These are phyloP conservation scores for Amphipoea lucens DNA, from an alignment of 2,888 invertebrate genomes.

Conservation along the genomic window DNA sequence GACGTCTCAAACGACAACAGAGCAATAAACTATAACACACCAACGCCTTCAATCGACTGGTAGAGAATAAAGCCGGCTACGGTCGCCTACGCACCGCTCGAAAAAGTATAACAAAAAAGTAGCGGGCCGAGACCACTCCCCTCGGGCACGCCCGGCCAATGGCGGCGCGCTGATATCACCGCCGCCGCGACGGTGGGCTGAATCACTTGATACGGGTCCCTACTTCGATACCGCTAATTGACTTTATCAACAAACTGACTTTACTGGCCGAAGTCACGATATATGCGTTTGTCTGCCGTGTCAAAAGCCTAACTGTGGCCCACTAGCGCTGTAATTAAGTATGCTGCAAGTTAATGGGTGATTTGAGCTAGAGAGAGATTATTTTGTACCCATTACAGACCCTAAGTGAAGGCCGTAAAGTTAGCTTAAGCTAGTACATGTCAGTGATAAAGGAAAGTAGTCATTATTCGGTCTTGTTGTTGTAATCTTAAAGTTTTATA, in stretches of 20 bases:
- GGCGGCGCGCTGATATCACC: slow-evolving; percentile 77
- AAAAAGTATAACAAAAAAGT: slow-evolving; percentile 86
- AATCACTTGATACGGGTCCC: slow-evolving; percentile 88
- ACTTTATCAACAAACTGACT: slow-evolving; percentile 90
- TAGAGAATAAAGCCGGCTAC: slow-evolving; percentile 85
- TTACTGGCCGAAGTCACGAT: slow-evolving; percentile 90
- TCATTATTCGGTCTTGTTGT: slow-evolving; percentile 1
- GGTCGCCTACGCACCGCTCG: slow-evolving; percentile 86
- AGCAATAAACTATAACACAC: slow-evolving; percentile 89
- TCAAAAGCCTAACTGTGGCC: slow-evolving; percentile 89
- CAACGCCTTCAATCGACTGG: slow-evolving; percentile 89
- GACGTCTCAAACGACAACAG: slow-evolving; percentile 81
- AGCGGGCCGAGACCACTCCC: slow-evolving; percentile 86
- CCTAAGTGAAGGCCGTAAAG: slow-evolving; percentile 51
- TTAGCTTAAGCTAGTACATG: slow-evolving; percentile 39
- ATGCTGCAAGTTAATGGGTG: slow-evolving; percentile 83
- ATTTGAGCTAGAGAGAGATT: slow-evolving; percentile 77
- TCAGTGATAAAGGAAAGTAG: slow-evolving; percentile 26
- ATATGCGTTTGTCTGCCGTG: slow-evolving; percentile 89
- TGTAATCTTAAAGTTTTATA: not conserved
- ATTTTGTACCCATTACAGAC: slow-evolving; percentile 60
- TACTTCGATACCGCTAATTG: slow-evolving; percentile 90
- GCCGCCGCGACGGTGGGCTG: slow-evolving; percentile 85
- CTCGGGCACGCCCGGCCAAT: slow-evolving; percentile 85
- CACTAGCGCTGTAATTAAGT: slow-evolving; percentile 87